These are phyloP conservation scores for Microplitis demolitor DNA, from an alignment of 1,140 invertebrate species.

Conservation along the genomic window DNA sequence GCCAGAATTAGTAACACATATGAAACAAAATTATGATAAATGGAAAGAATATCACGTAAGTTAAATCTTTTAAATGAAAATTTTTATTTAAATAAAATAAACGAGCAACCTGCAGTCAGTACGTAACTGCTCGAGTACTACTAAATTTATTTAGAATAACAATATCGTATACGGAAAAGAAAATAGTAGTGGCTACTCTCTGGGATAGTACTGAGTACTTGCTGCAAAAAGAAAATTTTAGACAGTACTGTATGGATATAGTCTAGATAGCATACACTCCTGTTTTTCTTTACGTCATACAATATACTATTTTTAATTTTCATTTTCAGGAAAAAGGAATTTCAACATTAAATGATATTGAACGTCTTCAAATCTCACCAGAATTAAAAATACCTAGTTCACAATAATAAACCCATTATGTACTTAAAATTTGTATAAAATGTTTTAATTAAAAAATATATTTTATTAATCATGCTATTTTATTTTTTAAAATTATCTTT, in stretches of 20 bases:
- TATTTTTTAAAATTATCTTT: too few relatives aligned
- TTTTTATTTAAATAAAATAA: constrained; percentile 19
- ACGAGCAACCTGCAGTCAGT: too few relatives aligned
- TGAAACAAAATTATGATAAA: constrained; percentile 85
- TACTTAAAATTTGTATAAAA: too few relatives aligned
- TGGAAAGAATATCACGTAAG: constrained; percentile 77
- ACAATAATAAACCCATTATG: constrained; percentile 14
- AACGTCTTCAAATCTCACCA: constrained; percentile 57
- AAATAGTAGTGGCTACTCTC: too few relatives aligned
- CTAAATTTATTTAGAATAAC: too few relatives aligned
- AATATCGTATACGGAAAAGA: too few relatives aligned
- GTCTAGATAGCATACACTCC: too few relatives aligned
- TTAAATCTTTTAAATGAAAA: constrained; percentile 20
- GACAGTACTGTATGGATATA: too few relatives aligned
- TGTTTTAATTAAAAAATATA: neutral
- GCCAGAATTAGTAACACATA: constrained; percentile 83
- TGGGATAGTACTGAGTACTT: too few relatives aligned
- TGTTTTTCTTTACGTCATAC: too few relatives aligned
- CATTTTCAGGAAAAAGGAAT: constrained; percentile 69
- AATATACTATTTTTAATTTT: neutral
- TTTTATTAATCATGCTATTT: neutral
- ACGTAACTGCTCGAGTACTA: too few relatives aligned
- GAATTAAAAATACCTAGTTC: constrained; percentile 45
- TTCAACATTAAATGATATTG: constrained; percentile 71
- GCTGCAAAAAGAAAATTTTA: too few relatives aligned